Conservation (phyloP, 2,888 invertebrate species). For the Zaprionus bogoriensis region DNA sequence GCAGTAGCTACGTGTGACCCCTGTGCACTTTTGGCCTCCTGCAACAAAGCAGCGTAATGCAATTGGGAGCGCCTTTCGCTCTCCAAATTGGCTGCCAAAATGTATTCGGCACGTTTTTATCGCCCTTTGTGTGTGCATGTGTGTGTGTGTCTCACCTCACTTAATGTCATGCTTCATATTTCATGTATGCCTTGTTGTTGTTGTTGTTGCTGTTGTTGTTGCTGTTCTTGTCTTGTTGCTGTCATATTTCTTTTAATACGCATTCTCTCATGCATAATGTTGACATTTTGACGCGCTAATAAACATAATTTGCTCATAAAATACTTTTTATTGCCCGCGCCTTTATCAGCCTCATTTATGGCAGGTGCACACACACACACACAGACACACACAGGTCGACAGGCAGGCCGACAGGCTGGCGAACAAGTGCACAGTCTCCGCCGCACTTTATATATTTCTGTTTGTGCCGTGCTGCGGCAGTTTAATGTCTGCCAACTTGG, state of each 20-base stretch:
- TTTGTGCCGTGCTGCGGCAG: conserved; percentile 21
- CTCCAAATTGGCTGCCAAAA: conserved; percentile 34
- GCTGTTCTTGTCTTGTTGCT: too few relatives aligned
- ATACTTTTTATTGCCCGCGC: conserved; percentile 71
- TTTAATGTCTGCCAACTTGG: conserved; percentile 30
- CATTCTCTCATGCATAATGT: conserved; percentile 69
- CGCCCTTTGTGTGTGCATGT: conserved; percentile 6
- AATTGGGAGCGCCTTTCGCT: not conserved
- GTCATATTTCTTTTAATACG: conserved; percentile 56
- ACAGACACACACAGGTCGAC: not conserved
- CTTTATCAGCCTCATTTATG: conserved; percentile 56
- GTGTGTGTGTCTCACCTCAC: conserved; percentile 12
- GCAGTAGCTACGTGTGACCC: conserved; percentile 19
- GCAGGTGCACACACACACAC: conserved; percentile 18
- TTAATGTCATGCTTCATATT: conserved; percentile 50
- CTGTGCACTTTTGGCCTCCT: conserved; percentile 31
- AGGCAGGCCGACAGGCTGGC: too few relatives aligned
- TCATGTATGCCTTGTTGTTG: too few relatives aligned
- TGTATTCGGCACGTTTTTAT: conserved; percentile 36
- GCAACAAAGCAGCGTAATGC: conserved; percentile 10
- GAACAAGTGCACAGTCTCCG: too few relatives aligned
- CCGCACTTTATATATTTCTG: conserved; percentile 15
- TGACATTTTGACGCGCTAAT: conserved; percentile 78
- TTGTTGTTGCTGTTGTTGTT: too few relatives aligned
- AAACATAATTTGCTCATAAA: conserved; percentile 77